phyloP scores from a whole-genome alignment of 2,888 invertebrate species.

The Acanthosepion pharaonis region DNA sequence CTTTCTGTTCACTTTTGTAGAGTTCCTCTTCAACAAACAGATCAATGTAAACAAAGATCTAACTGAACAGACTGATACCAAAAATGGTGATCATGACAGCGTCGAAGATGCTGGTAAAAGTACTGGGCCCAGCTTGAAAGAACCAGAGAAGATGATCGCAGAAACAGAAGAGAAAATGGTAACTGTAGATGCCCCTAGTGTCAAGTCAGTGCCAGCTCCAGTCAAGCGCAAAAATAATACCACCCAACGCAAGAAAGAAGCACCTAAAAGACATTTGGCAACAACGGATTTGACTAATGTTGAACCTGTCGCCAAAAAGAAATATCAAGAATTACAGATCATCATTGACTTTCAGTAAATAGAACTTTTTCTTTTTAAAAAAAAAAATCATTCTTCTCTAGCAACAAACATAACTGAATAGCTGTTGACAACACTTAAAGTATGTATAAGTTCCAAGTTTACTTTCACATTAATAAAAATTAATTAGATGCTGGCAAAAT shows the following conservation, averaged over 20 bases:
- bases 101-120: background rate
- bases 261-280: background rate
- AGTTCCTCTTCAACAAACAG: background rate
- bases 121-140: background rate
- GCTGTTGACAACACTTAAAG: too few relatives aligned
- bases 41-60: background rate
- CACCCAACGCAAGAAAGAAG: background rate
- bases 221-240: background rate
- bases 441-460: too few relatives aligned
- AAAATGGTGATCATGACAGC: background rate
- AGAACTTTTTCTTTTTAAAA: background rate
- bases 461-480: too few relatives aligned
- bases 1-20: background rate
- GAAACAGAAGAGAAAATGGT: background rate
- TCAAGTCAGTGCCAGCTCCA: background rate
- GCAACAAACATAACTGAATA: too few relatives aligned
- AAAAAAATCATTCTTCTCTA: background rate
- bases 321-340: conserved; percentile 34
- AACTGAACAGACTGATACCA: background rate
- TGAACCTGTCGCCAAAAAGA: background rate
- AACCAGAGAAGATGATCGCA: background rate
- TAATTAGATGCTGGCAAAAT: too few relatives aligned
- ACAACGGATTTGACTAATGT: background rate
- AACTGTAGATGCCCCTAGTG: background rate
- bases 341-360: conserved; percentile 44